These are phyloP conservation scores for Leucophora obtusa DNA, from an alignment of 2,888 invertebrate genomes.

Conservation along the genomic window DNA sequence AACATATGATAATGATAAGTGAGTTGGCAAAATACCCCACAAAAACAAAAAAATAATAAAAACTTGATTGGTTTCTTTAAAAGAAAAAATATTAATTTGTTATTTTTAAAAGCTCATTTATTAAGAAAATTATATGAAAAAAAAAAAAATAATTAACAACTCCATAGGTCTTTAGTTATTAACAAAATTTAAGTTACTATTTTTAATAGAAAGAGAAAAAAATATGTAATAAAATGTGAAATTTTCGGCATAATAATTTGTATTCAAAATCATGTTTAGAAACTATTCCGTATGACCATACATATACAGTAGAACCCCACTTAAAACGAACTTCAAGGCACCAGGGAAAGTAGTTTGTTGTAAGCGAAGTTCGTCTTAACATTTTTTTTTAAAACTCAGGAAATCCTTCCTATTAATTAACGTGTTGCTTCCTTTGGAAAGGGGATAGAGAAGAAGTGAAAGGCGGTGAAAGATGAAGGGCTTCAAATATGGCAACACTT, in stretches of 20 bases:
- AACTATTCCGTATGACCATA: background rate
- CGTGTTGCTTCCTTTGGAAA: too few relatives aligned
- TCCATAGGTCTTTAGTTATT: background rate
- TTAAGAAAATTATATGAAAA: background rate
- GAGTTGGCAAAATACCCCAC: background rate
- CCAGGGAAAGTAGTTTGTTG: too few relatives aligned
- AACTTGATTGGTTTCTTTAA: background rate
- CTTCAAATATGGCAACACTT: too few relatives aligned
- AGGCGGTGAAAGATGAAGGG: too few relatives aligned
- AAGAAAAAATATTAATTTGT: background rate
- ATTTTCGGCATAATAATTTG: background rate
- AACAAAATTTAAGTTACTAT: background rate
- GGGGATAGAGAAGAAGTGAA: too few relatives aligned
- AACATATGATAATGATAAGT: background rate
- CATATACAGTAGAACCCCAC: too few relatives aligned
- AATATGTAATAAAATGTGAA: background rate
- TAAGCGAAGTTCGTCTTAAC: too few relatives aligned
- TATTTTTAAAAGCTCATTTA: background rate
- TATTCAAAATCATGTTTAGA: background rate
- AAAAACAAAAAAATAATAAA: background rate
- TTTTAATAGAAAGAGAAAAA: background rate
- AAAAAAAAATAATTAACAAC: background rate
- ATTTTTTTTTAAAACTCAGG: too few relatives aligned
- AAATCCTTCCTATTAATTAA: too few relatives aligned
- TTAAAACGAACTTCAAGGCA: too few relatives aligned